phyloP scores from a whole-genome alignment of 2,113 vertebrate species.

The Paratilapia polleni region DNA sequence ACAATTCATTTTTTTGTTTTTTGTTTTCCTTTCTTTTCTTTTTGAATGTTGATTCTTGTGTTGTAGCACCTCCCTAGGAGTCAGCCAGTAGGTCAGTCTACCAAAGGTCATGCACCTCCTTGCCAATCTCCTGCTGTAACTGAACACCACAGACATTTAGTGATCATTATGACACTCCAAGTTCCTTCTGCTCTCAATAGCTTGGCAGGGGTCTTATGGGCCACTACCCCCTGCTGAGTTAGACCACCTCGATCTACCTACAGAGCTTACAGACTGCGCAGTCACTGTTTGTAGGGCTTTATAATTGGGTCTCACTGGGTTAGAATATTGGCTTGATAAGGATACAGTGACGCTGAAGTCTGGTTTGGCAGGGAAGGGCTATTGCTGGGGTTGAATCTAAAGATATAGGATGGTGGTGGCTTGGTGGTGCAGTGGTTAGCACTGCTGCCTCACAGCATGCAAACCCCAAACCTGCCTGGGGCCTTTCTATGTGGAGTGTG shows the following conservation, averaged over 20 bases:
- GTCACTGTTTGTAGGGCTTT: slow-evolving; percentile 48
- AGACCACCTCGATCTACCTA: slow-evolving; percentile 56
- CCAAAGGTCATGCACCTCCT: slow-evolving; percentile 74
- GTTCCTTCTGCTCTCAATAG: slow-evolving; percentile 64
- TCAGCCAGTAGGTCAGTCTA: slow-evolving; percentile 68
- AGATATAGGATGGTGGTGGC: not conserved
- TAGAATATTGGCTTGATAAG: slow-evolving; percentile 18
- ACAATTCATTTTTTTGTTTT: not conserved
- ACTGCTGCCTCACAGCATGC: not conserved
- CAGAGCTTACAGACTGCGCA: slow-evolving; percentile 34
- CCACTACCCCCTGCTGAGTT: slow-evolving; percentile 54
- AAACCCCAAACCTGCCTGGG: not conserved
- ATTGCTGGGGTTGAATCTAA: slow-evolving; percentile 1
- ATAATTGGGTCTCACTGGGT: slow-evolving; percentile 63
- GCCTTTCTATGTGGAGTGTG: not conserved
- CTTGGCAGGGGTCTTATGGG: slow-evolving; percentile 65
- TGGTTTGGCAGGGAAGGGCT: not conserved
- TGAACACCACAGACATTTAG: slow-evolving; percentile 76
- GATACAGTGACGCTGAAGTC: slow-evolving; percentile 1
- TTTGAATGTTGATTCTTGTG: slow-evolving; percentile 36
- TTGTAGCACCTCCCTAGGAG: slow-evolving; percentile 54
- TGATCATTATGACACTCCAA: slow-evolving; percentile 73
- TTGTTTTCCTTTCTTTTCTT: slow-evolving; percentile 7
- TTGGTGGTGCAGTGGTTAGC: not conserved
- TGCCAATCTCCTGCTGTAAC: slow-evolving; percentile 75